Base-by-base conservation (phyloP, 1,140 invertebrate species). In the Andrena cerasifolii region DNA sequence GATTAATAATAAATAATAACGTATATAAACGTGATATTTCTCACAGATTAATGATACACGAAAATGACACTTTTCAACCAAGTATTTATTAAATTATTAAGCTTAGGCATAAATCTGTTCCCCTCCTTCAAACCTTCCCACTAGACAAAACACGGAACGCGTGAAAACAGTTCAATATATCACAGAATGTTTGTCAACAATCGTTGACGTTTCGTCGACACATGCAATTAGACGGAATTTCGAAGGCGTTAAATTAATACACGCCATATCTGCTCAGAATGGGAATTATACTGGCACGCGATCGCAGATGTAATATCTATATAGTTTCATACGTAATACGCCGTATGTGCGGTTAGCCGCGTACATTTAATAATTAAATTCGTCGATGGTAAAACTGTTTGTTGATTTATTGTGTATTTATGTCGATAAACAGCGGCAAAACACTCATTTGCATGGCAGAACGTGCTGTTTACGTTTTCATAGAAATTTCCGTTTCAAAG, bases 191-290 rank as follows among this genome's bases (percentile, higher is more conserved):
- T 40, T 40, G 18, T 47, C 6, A 28, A 3, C 10, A 40, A 5
- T 14, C 18, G 16, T 8, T 63, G 45, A 28, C 61, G n/a, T 36
- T n/a, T 63, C 18, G 24, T 45, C 43, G 5, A 51, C 49, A 24
- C 12, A 47, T 47, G 28, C 16, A 63, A 63, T 63, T 63, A 63
- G 61, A 47, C 16, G 24, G 24, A 24, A 47, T 40, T 63, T 63
- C n/a, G n/a, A 40, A 43, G 24, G 24, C 61, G 18, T 18, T 63
- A n/a, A 63, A 63, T 63, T 47, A 63, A 63, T 63, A 28, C 61
- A 10, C 8, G 14, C 10, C 16, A 45, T 63, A 47, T 63, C 40
- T 45, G 61, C 4, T 45, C 40, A 14, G 26, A 10, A 12, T 63
- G 61, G 24, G 45, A 63, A 63, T 28, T 63, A 26, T 33, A 31